Evolutionary conservation across 2,113 vertebrate genomes (phyloP).

Genomic region (mouse (Mus musculus)): GRCm39 chr17:84160001-84160500

Average conservation of each 20-base stretch:
- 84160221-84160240: background rate
- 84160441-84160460: background rate
- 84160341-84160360: background rate
- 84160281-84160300: background rate
- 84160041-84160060: background rate
- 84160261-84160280: background rate
- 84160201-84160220: background rate
- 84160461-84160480: background rate
- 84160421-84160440: background rate
- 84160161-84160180: background rate
- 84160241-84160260: background rate
- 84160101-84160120: background rate
- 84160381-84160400: background rate
- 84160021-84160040: background rate
- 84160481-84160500: background rate
- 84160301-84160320: background rate
- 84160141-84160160: background rate
- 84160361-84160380: background rate
- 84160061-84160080: background rate
- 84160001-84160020: background rate
- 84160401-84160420: background rate
- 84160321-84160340: background rate
- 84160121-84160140: background rate
- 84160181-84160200: background rate
- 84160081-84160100: background rate